Evolutionary conservation across 2,113 vertebrate species (phyloP), one percentile per base, ranked within the genome.

Genomic region (Dunckerocampus dactyliophorus): DNA sequence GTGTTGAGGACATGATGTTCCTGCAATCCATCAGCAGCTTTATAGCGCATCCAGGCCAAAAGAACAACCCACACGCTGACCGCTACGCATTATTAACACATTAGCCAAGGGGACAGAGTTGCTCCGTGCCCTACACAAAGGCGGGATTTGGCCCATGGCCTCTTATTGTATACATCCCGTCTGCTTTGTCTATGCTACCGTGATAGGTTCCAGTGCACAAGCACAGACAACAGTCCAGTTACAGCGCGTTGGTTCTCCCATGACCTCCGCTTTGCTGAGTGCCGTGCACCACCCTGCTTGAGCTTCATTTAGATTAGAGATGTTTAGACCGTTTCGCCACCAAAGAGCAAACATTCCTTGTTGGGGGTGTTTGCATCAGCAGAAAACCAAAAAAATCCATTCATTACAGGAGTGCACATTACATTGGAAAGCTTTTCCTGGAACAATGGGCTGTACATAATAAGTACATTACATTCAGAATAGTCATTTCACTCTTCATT

Each of bases 101-200:
- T 53, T 53, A 53, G 64, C 67, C 3, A 15, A 45, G 67, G 72
- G 69, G 72, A 76, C 72, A 49, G 73, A 67, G 67, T 34, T 70
- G 70, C 76, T 62, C 62, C 52, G 66, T 31, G 17, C 48, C 67
- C 72, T 65, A 48, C 72, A 73, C 71, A 83, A 77, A 69, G 67
- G 78, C 69, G 71, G 14, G 24, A 55, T 46, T 69, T 66, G 60
- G 77, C 68, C 77, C 64, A 65, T 63, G 76, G 82, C 81, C 79
- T 82, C 76, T 80, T 77, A 72, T 84, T 88, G 85, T 88, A 87
- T 88, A 89, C 79, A 87, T 85, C 68, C 78, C 69, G 75, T 84
- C 80, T 65, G 74, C 79, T 87, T 87, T 86, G 81, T 88, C 82
- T 86, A 81, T 79, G 76, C 83, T 77, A 75, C 63, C 42, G 72